phyloP scores from a whole-genome alignment of 2,113 vertebrate species.

The Cheirogaleus medius region DNA sequence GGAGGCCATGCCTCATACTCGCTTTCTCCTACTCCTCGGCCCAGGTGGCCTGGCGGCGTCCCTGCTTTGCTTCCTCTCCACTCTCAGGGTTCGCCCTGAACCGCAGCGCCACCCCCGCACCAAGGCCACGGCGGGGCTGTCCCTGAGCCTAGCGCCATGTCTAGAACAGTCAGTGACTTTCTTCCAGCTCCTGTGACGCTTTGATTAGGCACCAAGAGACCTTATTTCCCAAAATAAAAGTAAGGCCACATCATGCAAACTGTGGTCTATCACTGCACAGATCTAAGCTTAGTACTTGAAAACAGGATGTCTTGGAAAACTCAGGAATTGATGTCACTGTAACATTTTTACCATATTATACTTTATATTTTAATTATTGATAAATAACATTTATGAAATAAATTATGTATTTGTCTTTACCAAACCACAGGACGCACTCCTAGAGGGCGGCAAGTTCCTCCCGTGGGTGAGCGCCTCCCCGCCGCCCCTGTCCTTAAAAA shows the following conservation, averaged over 20 bases:
- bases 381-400: neutral
- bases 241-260: neutral
- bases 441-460: neutral
- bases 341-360: neutral
- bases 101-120: fast-evolving
- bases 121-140: fast-evolving
- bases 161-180: neutral
- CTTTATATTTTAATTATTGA: neutral
- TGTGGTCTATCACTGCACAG: neutral
- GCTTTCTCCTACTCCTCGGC: neutral
- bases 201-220: neutral
- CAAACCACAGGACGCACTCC: neutral
- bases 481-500: fast-evolving
- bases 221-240: neutral
- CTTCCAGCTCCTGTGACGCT: neutral
- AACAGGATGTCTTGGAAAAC: neutral
- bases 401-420: neutral
- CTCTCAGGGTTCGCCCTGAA: neutral
- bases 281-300: neutral
- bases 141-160: neutral
- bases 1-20: neutral
- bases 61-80: neutral
- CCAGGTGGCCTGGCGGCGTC: neutral
- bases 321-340: neutral
- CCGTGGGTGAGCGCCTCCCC: fast-evolving